Evolutionary conservation across 2,888 invertebrate species (phyloP).

Genomic region (Athalia rosae): DNA sequence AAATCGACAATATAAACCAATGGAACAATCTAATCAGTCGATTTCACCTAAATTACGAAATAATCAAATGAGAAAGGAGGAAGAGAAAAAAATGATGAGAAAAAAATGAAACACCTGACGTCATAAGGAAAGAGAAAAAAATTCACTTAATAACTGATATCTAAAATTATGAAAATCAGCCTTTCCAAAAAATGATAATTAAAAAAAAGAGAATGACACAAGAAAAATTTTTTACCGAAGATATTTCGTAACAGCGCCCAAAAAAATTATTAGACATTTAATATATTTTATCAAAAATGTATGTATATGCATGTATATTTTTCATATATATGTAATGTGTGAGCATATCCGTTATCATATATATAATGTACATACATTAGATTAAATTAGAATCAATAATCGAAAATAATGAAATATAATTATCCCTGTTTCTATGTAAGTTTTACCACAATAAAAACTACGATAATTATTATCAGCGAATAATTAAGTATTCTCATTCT

Average conservation of each 20-base stretch:
- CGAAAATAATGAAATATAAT: constrained; percentile 43
- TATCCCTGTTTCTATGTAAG: too few species aligned
- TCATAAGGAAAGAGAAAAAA: constrained; percentile 53
- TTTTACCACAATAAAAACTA: constrained; percentile 37
- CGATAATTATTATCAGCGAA: constrained; percentile 1
- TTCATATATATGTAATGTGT: not conserved
- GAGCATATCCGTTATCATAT: not conserved
- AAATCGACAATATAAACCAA: constrained; percentile 64
- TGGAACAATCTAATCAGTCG: constrained; percentile 70
- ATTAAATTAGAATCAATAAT: constrained; percentile 35
- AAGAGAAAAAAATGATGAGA: constrained; percentile 46
- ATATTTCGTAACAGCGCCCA: constrained; percentile 70
- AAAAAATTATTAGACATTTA: constrained; percentile 61
- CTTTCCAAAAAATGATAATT: constrained; percentile 63
- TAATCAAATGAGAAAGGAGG: constrained; percentile 53
- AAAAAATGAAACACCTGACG: constrained; percentile 53
- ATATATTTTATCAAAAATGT: not conserved
- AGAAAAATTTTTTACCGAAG: constrained; percentile 66
- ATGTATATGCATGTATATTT: too few species aligned
- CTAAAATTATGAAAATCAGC: constrained; percentile 71
- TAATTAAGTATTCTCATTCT: too few species aligned
- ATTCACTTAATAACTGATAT: constrained; percentile 60
- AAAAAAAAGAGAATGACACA: constrained; percentile 10
- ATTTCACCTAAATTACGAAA: constrained; percentile 60
- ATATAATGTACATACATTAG: constrained; percentile 27